Evolutionary conservation across 2,888 invertebrate species (phyloP).

Genomic region (Agrilus biguttatus): DNA sequence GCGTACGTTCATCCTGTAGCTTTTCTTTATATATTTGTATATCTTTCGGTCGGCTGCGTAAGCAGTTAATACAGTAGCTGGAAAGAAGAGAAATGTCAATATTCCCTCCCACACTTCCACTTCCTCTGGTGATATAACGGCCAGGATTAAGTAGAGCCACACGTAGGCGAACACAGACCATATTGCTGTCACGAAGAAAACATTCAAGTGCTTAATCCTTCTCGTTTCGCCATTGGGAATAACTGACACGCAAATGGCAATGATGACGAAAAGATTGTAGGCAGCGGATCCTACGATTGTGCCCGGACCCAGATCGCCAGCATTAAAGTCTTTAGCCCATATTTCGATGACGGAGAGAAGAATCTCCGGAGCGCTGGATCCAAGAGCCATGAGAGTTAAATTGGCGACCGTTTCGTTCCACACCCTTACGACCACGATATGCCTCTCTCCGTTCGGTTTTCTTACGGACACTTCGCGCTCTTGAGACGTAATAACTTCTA

Average conservation of each 20-base stretch:
- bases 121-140: slow-evolving; percentile 69
- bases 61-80: slow-evolving; percentile 88
- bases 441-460: slow-evolving; percentile 73
- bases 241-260: slow-evolving; percentile 83
- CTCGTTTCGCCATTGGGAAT: slow-evolving; percentile 83
- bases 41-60: slow-evolving; percentile 88
- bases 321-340: slow-evolving; percentile 85
- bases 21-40: slow-evolving; percentile 78
- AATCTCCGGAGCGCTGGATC: slow-evolving; percentile 97
- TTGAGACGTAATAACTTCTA: slow-evolving; percentile 94
- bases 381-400: slow-evolving; percentile 94
- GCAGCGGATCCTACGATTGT: slow-evolving; percentile 99
- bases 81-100: slow-evolving; percentile 92
- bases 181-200: slow-evolving; percentile 93
- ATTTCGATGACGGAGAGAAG: slow-evolving; percentile 95
- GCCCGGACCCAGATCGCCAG: slow-evolving; percentile 94
- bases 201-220: slow-evolving; percentile 90
- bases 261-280: slow-evolving; percentile 96
- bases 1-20: slow-evolving; percentile 77
- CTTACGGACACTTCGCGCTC: slow-evolving; percentile 90
- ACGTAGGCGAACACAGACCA: slow-evolving; percentile 98
- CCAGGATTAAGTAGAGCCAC: slow-evolving; percentile 93
- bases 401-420: slow-evolving; percentile 99
- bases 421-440: slow-evolving; percentile 82
- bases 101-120: slow-evolving; percentile 97